Evolutionary conservation across 1,140 invertebrate species (phyloP), one percentile per base, ranked within the genome.

Genomic region (Drosophila mojavensis): DNA sequence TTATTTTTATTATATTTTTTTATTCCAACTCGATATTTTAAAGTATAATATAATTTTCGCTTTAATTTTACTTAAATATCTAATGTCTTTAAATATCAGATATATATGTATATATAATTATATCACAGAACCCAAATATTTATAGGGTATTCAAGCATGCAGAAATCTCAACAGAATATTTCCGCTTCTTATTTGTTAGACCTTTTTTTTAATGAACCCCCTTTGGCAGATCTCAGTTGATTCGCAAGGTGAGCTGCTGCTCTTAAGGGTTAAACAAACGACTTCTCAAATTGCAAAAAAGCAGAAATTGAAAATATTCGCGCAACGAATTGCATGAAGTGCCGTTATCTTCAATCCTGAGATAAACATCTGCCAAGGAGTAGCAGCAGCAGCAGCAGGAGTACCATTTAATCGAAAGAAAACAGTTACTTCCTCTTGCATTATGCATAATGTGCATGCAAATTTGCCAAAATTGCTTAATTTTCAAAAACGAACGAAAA

Each of bases 361-460:
- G 33, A 64, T 41, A 48, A 83, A 83, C 78, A 80, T 80, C 81
- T 84, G 81, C 65, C 65, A 15, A 45, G 15, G 43, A 17, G 43
- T 24, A 17, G 47, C 20, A 50, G 51, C 69, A 48, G 20, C 20
- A 24, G 28, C 5, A 30, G 5, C 28, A 30, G 28, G 28, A 30
- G 28, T 6, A 30, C 5, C 6, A 30, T 5, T 33, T 54, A 10
- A 4, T 50, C 11, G 7, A 55, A 1, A 24, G 28, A 41, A 33
- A 68, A 63, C 64, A 69, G 41, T 61, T 53, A 68, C 73, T 78
- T 75, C 75, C 76, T 76, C 63, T 63, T 75, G 74, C 81, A 84
- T 84, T 67, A 84, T 85, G 78, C 75, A 83, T 85, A 85, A 85
- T 86, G 78, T 85, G 75, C 82, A 86, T 86, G 82, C 82, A 86